A percentile compares a stretch with the other conserved stretches of the same genome.
These are phyloP conservation scores for Heliopora coerulea DNA, from an alignment of 92 coral and sea anemone genomes.

Conservation along the genomic window DNA sequence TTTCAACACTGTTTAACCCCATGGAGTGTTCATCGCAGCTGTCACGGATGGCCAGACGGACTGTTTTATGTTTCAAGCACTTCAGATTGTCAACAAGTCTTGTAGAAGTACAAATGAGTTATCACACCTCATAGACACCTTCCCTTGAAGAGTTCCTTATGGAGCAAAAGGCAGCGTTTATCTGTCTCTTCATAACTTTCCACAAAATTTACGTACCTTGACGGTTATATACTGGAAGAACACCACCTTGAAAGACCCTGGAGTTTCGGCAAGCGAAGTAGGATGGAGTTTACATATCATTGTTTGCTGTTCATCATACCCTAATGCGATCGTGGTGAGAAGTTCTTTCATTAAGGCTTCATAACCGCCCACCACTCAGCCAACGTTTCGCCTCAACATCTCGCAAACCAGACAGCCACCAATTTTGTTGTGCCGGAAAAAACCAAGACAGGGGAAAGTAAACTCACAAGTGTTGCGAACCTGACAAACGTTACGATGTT, in stretches of 20 bases:
- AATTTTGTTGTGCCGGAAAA: background rate
- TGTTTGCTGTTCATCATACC: background rate
- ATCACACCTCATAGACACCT: no score
- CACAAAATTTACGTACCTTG: no score
- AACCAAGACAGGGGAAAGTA: background rate
- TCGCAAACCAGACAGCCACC: background rate
- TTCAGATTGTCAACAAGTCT: background rate
- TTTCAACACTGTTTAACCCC: constrained; percentile 25
- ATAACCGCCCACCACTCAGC: background rate
- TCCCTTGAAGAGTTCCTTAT: no score
- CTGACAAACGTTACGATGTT: no score
- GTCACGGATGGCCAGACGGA: background rate
- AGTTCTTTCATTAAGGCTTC: background rate
- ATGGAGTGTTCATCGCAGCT: background rate
- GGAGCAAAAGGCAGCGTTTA: no score
- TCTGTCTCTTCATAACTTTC: no score
- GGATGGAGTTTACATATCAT: no score
- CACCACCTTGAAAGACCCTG: no score
- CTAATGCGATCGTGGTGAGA: background rate
- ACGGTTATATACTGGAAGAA: no score
- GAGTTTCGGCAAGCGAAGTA: no score
- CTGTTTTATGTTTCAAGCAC: background rate
- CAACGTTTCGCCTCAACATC: background rate
- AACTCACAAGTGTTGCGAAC: no score
- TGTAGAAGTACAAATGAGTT: background rate